These are phyloP conservation scores for Tribolium madens DNA, from an alignment of 1,140 invertebrate genomes.

Conservation along the genomic window DNA sequence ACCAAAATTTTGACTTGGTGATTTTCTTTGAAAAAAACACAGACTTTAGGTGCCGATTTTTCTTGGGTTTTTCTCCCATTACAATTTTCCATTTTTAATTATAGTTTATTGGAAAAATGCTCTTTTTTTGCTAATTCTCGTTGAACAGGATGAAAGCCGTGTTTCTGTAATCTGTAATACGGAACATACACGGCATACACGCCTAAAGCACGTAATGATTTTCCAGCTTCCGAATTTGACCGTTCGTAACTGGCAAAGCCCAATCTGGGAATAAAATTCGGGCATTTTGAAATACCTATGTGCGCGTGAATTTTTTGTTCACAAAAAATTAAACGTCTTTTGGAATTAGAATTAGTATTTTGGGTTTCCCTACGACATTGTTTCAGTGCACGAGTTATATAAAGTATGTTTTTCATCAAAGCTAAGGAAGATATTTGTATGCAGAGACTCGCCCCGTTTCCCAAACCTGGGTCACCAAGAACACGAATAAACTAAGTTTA, in stretches of 20 bases:
- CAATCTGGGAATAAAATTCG: background rate
- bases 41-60: background rate
- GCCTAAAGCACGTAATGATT: conserved; percentile 4
- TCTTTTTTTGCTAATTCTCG: background rate
- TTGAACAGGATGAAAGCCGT: background rate
- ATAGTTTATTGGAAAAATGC: background rate
- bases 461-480: conserved; percentile 42
- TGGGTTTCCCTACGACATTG: conserved; percentile 25
- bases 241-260: conserved; percentile 25
- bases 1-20: too few species aligned
- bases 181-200: too few species aligned
- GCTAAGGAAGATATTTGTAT: conserved; percentile 43
- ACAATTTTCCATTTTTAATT: background rate
- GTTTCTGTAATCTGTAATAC: background rate
- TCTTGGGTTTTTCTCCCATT: background rate
- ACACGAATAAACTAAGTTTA: conserved; percentile 43
- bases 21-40: too few species aligned
- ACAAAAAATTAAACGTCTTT: conserved; percentile 18
- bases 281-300: too few species aligned
- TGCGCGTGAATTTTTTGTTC: background rate
- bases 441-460: conserved; percentile 25
- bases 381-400: conserved; percentile 21
- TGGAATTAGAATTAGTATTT: conserved; percentile 32
- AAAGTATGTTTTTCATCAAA: conserved; percentile 44
- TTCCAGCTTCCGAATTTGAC: conserved; percentile 32